These are phyloP conservation scores for Gopherus evgoodei DNA, from an alignment of 2,113 vertebrate species.

Conservation along the genomic window DNA sequence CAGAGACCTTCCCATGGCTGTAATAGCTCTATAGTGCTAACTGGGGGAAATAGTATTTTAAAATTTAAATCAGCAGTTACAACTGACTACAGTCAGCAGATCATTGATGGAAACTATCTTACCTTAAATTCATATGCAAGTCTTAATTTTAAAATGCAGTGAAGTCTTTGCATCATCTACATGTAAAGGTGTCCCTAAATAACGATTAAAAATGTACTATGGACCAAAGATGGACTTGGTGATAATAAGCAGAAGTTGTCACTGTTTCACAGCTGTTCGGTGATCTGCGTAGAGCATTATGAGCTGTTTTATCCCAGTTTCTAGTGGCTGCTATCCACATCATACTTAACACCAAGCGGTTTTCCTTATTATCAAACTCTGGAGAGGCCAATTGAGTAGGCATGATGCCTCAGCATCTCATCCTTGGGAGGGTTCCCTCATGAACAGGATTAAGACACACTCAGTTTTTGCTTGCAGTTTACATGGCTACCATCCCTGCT, in stretches of 20 bases:
- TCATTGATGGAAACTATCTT: background rate
- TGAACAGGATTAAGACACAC: background rate
- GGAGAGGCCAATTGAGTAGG: background rate
- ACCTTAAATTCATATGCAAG: background rate
- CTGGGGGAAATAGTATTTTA: background rate
- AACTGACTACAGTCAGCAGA: background rate
- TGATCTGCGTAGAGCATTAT: background rate
- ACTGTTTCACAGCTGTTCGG: background rate
- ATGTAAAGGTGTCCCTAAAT: background rate
- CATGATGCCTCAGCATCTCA: background rate
- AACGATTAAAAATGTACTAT: background rate
- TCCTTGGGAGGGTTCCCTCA: background rate
- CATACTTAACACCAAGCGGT: background rate
- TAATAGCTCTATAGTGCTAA: background rate
- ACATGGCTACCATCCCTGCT: background rate
- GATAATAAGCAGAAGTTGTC: background rate
- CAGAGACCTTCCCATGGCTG: fast-evolving
- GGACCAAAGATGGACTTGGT: background rate
- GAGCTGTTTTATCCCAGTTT: background rate
- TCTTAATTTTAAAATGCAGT: background rate
- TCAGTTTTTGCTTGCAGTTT: background rate
- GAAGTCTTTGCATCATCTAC: background rate
- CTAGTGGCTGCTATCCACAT: background rate
- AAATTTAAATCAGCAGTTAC: background rate
- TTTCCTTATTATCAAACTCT: background rate